Conservation (phyloP, 2,888 invertebrate species). For the Cartodere bifasciata region DNA sequence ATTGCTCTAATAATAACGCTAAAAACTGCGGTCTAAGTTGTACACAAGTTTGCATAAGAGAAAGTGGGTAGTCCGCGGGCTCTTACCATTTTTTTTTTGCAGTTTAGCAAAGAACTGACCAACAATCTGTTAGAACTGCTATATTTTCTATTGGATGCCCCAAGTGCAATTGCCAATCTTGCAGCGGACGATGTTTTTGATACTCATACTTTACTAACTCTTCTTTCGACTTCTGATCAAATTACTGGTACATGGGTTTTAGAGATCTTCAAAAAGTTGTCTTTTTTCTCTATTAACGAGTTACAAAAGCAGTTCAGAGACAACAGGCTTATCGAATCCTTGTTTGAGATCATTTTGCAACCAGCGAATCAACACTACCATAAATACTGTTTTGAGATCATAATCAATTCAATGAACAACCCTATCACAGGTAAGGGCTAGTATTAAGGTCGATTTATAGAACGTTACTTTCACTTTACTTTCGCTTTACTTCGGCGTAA, state of each 20-base stretch:
- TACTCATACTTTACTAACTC: constrained; percentile 13
- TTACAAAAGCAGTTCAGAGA: constrained; percentile 20
- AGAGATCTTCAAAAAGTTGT: constrained; percentile 20
- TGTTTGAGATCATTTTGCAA: constrained; percentile 21
- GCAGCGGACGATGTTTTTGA: constrained; percentile 19
- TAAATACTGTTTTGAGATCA: constrained; percentile 19
- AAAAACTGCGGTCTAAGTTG: too few species aligned
- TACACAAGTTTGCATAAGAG: too few species aligned
- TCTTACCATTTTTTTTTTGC: too few species aligned
- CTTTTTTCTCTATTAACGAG: constrained; percentile 18
- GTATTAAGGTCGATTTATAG: too few species aligned
- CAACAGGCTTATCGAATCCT: constrained; percentile 20
- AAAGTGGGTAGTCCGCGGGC: too few species aligned
- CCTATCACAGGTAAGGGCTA: constrained; percentile 20
- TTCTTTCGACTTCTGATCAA: constrained; percentile 15
- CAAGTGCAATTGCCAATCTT: constrained; percentile 18
- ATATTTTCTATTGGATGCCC: constrained; percentile 19
- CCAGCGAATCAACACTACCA: constrained; percentile 13
- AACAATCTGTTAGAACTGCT: constrained; percentile 19
- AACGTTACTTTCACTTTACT: too few species aligned
- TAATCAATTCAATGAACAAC: constrained; percentile 22
- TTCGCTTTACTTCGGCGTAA: too few species aligned
- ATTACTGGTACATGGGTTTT: constrained; percentile 16
- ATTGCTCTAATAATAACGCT: too few species aligned
- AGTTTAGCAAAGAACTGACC: too few species aligned